phyloP scores from a whole-genome alignment of 2,113 vertebrate genomes.

The Xiphophorus hellerii region DNA sequence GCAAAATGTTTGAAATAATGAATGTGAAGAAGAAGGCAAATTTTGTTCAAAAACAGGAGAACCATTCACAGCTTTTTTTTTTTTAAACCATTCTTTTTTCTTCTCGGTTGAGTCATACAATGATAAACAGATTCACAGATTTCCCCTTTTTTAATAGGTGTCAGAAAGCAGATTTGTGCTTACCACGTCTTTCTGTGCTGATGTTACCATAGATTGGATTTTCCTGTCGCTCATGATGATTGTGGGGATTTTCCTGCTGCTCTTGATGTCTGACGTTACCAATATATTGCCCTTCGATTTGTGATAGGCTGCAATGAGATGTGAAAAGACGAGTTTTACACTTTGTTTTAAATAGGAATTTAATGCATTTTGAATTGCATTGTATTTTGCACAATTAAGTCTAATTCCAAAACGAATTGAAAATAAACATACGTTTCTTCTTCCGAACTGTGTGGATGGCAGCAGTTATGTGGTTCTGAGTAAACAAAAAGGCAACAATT shows the following conservation, averaged over 20 bases:
- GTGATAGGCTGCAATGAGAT: slow-evolving; percentile 36
- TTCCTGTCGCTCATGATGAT: slow-evolving; percentile 54
- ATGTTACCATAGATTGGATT: slow-evolving; percentile 84
- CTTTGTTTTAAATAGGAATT: neutral
- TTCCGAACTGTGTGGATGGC: slow-evolving; percentile 10
- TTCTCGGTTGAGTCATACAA: neutral
- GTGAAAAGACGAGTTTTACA: slow-evolving; percentile 6
- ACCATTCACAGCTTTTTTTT: neutral
- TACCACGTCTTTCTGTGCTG: slow-evolving; percentile 59
- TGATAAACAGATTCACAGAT: neutral
- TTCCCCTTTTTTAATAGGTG: slow-evolving; percentile 1
- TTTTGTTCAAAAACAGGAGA: neutral
- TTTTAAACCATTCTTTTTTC: neutral
- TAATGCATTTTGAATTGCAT: neutral
- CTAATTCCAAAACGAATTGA: neutral
- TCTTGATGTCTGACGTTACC: slow-evolving; percentile 33
- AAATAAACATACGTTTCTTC: slow-evolving; percentile 49
- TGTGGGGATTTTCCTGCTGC: slow-evolving; percentile 37
- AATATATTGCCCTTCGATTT: slow-evolving; percentile 53
- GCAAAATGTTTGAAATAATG: no score
- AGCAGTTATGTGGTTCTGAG: slow-evolving; percentile 40
- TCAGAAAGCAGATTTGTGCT: slow-evolving; percentile 4
- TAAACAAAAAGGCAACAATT: neutral
- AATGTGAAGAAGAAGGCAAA: neutral
- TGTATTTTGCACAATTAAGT: neutral